A percentile compares a stretch with the other conserved stretches of the same genome.
Evolutionary conservation across 1,140 invertebrate species (phyloP).

Genomic region (Anoplophora glabripennis): DNA sequence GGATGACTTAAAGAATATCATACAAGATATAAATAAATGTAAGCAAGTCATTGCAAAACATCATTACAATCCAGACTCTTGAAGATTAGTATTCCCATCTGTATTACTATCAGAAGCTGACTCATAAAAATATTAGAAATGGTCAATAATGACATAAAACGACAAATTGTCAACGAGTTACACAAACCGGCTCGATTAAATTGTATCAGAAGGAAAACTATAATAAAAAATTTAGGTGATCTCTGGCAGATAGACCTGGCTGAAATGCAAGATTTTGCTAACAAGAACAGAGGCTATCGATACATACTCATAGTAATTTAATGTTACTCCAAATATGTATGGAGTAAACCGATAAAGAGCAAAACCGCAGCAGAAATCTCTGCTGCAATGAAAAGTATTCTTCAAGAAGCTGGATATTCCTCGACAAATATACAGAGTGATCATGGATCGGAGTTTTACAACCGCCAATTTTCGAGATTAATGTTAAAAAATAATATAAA

Average conservation of each 20-base stretch:
- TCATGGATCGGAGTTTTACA: constrained; percentile 44
- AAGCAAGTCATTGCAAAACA: too few species aligned
- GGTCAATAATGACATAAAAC: constrained; percentile 1
- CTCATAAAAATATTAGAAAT: too few species aligned
- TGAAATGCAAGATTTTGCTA: constrained; percentile 24
- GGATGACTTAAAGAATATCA: too few species aligned
- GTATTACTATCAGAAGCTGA: too few species aligned
- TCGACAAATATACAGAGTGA: constrained; percentile 39
- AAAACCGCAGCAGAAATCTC: constrained; percentile 36
- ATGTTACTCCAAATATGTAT: constrained; percentile 43
- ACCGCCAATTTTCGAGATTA: constrained; percentile 36
- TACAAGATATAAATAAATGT: too few species aligned
- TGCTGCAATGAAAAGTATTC: constrained; percentile 30
- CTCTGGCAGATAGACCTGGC: constrained; percentile 36
- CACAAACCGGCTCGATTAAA: constrained; percentile 45
- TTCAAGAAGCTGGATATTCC: constrained; percentile 12
- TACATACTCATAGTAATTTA: constrained; percentile 43
- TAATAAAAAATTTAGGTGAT: constrained; percentile 8
- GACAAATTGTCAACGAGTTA: constrained; percentile 42
- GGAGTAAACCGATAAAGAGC: constrained; percentile 37
- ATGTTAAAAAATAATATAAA: constrained; percentile 42
- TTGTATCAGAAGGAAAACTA: constrained; percentile 35
- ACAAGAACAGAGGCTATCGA: constrained; percentile 34
- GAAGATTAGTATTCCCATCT: too few species aligned
- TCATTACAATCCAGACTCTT: too few species aligned